Percentiles rank a stretch among this genome's conserved stretches.
phyloP scores from a whole-genome alignment of 2,888 invertebrate species.

The Cartodere bifasciata region DNA sequence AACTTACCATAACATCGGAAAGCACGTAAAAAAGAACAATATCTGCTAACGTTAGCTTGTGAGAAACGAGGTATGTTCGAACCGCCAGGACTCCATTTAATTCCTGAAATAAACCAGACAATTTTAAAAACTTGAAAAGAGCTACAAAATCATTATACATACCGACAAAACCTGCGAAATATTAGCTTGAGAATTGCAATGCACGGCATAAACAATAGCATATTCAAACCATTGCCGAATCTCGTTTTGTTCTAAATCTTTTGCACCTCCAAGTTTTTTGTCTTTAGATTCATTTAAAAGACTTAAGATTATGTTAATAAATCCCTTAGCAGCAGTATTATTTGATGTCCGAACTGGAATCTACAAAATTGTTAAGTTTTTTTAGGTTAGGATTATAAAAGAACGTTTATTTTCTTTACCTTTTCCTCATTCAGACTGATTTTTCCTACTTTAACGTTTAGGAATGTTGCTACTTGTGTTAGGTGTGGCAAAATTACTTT shows the following conservation, averaged over 20 bases:
- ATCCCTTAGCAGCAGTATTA: slow-evolving; percentile 21
- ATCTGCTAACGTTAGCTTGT: slow-evolving; percentile 51
- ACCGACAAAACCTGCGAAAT: slow-evolving; percentile 20
- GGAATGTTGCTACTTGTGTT: slow-evolving; percentile 9
- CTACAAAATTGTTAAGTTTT: slow-evolving; percentile 18
- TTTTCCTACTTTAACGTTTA: slow-evolving; percentile 13
- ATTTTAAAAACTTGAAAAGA: slow-evolving; percentile 2
- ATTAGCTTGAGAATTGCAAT: slow-evolving; percentile 10
- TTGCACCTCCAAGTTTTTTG: slow-evolving; percentile 15
- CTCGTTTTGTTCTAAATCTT: slow-evolving; percentile 24
- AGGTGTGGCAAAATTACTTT: slow-evolving; percentile 3
- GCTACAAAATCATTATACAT: not conserved
- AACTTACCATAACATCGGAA: slow-evolving; percentile 54
- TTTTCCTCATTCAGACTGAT: slow-evolving; percentile 9
- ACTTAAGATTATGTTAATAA: slow-evolving; percentile 26
- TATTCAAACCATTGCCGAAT: slow-evolving; percentile 33
- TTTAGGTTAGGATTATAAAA: slow-evolving; percentile 1
- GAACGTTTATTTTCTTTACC: slow-evolving; percentile 6
- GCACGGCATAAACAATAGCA: slow-evolving; percentile 23
- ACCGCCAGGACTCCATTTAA: slow-evolving; percentile 40
- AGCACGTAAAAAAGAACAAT: slow-evolving; percentile 55
- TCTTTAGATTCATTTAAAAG: slow-evolving; percentile 24
- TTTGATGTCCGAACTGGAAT: slow-evolving; percentile 19
- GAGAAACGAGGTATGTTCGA: slow-evolving; percentile 45
- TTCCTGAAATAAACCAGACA: slow-evolving; percentile 34